Base-by-base conservation (phyloP, 1,140 invertebrate genomes). In the Ceratoteleas bidentatus region DNA sequence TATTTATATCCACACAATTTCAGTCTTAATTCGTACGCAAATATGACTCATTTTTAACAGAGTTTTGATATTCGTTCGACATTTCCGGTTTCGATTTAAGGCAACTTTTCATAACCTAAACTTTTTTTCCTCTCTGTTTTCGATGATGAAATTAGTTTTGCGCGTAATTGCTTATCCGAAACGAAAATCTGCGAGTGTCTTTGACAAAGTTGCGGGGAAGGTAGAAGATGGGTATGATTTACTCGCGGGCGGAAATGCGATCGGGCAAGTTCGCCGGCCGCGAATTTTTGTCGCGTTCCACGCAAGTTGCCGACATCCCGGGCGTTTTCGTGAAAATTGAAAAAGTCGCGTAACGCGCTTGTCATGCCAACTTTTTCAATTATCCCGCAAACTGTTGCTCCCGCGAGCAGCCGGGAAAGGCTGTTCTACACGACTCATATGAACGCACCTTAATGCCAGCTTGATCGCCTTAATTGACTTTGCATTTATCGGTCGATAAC, bases 321-420 rank as follows among this genome's bases (percentile, higher is more conserved):
- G 76, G 76, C 69, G 49, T 84, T 74, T 79, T 74, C 68, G 60
- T 65, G 61, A 81, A 81, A 81, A 81, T 80, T 76, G 73, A 79
- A 84, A 81, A 81, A 81, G 57, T 78, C 75, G 73, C 52, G 45
- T 54, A 75, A 65, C 70, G 65, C 70, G 62, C 65, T 75, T 75
- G 75, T 75, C 81, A 70, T 75, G 74, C 69, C 47, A 83, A 83
- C 75, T 83, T 83, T 83, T 83, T 79, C 70, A 83, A 83, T 83
- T 79, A 79, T 83, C 66, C 53, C 81, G 61, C 68, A 79, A 83
- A 81, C 83, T 81, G 81, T 83, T 83, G 74, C 74, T 78, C 70
- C 56, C 60, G 74, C 52, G 47, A 33, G 64, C 65, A 78, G 78
- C 45, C 78, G 69, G 52, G 57, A 68, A 60, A 72, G 74, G 77